phyloP scores from a whole-genome alignment of 2,888 invertebrate species.

The Trachelus tabidus region DNA sequence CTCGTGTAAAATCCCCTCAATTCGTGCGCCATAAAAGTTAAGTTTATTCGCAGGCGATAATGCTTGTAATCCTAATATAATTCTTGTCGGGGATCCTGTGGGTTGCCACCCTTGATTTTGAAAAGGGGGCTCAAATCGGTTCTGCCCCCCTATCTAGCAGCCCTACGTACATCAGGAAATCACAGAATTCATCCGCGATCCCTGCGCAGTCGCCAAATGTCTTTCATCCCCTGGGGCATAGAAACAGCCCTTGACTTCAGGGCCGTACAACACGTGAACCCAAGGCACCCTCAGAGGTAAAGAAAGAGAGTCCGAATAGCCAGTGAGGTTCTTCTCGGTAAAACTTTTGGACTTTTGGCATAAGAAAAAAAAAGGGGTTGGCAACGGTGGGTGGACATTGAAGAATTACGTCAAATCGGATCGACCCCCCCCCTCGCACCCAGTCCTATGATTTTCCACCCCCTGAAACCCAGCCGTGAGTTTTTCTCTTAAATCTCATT shows the following conservation, averaged over 20 bases:
- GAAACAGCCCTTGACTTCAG: no score
- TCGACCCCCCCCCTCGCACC: slow-evolving; percentile 12
- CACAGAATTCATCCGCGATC: slow-evolving; percentile 41
- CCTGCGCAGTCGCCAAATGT: slow-evolving; percentile 34
- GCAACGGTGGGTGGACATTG: slow-evolving; percentile 32
- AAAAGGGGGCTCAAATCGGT: slow-evolving; percentile 33
- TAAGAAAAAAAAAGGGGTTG: slow-evolving; percentile 4
- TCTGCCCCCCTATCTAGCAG: slow-evolving; percentile 7
- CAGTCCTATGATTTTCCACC: slow-evolving; percentile 4
- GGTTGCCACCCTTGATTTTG: slow-evolving; percentile 29
- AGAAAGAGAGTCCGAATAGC: no score
- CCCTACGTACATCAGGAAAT: slow-evolving; percentile 39
- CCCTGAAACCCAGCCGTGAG: background rate
- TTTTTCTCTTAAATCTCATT: slow-evolving; percentile 41
- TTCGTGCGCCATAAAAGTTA: slow-evolving; percentile 63
- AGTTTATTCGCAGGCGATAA: slow-evolving; percentile 64
- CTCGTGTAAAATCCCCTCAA: slow-evolving; percentile 41
- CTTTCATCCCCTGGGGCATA: slow-evolving; percentile 26
- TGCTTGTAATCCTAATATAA: slow-evolving; percentile 67
- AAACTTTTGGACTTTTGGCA: background rate
- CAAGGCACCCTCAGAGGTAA: no score
- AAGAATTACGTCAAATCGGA: slow-evolving; percentile 27
- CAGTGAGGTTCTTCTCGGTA: no score
- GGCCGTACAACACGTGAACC: no score
- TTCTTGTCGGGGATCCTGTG: slow-evolving; percentile 53